Evolutionary conservation across 2,888 invertebrate genomes (phyloP).

Genomic region (Aspidiotus rigidus): DNA sequence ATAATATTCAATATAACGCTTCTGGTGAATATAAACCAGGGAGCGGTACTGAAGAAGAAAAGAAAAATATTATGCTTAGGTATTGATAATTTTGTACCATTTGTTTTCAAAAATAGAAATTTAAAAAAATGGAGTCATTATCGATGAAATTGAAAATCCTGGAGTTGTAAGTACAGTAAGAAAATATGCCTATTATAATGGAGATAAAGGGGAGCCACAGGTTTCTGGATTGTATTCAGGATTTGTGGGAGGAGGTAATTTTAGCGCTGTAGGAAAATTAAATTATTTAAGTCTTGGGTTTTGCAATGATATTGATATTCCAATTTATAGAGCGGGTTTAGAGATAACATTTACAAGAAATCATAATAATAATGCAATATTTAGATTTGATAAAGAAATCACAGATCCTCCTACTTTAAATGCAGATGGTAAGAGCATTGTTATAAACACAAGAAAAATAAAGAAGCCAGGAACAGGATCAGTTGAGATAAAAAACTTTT

Average conservation of each 20-base stretch:
- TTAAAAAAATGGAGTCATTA: background rate
- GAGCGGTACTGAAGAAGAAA: constrained; percentile 2
- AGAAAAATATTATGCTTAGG: constrained; percentile 4
- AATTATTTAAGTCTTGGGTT: background rate
- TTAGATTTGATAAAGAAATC: constrained; percentile 1
- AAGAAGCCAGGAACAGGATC: background rate
- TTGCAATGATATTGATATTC: constrained; percentile 4
- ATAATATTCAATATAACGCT: constrained; percentile 1
- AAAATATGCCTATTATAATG: constrained; percentile 1
- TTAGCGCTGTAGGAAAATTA: background rate
- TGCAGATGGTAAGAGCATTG: constrained; percentile 2
- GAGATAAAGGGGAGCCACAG: background rate
- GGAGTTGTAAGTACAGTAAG: constrained; percentile 1
- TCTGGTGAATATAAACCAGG: background rate
- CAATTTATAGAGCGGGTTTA: constrained; percentile 4
- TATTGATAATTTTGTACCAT: constrained; percentile 4
- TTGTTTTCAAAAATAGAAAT: constrained; percentile 2
- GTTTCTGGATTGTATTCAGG: constrained; percentile 4
- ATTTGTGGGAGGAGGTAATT: constrained; percentile 4
- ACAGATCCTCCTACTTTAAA: background rate
- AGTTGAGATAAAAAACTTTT: constrained; percentile 4
- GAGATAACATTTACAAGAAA: constrained; percentile 2
- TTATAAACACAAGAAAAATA: constrained; percentile 4
- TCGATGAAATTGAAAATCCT: background rate
- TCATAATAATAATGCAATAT: constrained; percentile 1